Evolutionary conservation across 37 sponge, comb jelly and placozoan species (phyloP).

Genomic region (Amphimedon queenslandica): DNA sequence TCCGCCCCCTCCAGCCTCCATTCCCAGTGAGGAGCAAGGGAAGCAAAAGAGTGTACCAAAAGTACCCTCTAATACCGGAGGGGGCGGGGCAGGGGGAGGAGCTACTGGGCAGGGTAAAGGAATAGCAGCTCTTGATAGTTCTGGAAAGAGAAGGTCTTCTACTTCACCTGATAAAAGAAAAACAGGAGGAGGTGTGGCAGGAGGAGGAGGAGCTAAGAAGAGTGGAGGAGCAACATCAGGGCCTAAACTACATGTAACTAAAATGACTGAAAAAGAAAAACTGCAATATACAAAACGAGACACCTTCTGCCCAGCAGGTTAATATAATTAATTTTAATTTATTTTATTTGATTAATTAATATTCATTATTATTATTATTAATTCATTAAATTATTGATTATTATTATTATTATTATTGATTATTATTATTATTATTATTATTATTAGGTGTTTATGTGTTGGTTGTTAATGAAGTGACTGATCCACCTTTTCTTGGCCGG

Average conservation of each 20-base stretch:
- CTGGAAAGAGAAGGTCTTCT: not conserved
- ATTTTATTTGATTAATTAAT: not conserved
- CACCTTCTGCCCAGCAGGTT: slow-evolving; percentile 26
- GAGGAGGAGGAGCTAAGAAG: not conserved
- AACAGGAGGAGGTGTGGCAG: no score
- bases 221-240: not conserved
- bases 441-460: slow-evolving; percentile 52
- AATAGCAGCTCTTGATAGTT: not conserved
- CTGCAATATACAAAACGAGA: slow-evolving; percentile 23
- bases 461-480: slow-evolving; percentile 49
- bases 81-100: no score
- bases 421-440: not conserved
- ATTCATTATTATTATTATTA: not conserved
- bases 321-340: not conserved
- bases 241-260: not conserved
- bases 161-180: not conserved
- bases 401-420: not conserved
- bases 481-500: slow-evolving; percentile 43
- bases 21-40: not conserved
- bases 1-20: slow-evolving; percentile 18
- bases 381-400: not conserved
- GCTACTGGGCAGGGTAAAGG: no score
- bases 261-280: slow-evolving; percentile 4
- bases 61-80: not conserved
- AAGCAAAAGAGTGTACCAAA: not conserved